phyloP scores from a whole-genome alignment of 2,888 invertebrate genomes.

The Ptychoptera contaminata region DNA sequence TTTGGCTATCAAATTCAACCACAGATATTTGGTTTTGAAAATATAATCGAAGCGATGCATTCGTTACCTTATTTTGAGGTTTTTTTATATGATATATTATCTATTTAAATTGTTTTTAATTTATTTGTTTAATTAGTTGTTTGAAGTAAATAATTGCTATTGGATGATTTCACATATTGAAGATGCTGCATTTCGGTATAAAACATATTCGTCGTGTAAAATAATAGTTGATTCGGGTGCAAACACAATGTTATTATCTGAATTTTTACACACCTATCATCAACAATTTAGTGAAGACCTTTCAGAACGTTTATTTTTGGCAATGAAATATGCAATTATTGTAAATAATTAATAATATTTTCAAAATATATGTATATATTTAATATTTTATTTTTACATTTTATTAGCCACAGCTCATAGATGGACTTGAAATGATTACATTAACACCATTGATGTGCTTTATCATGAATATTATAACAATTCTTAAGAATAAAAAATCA shows the following conservation, averaged over 20 bases:
- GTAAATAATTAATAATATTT: constrained; percentile 12
- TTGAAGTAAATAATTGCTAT: constrained; percentile 19
- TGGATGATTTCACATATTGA: constrained; percentile 28
- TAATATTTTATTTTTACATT: background rate
- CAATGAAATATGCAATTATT: constrained; percentile 28
- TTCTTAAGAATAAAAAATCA: constrained; percentile 18
- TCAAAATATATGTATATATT: background rate
- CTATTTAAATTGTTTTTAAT: background rate
- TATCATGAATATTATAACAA: constrained; percentile 20
- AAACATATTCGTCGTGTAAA: constrained; percentile 25
- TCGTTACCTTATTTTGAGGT: constrained; percentile 28
- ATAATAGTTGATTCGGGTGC: constrained; percentile 14
- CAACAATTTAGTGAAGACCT: constrained; percentile 8
- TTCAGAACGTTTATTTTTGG: constrained; percentile 18
- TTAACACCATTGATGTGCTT: constrained; percentile 23
- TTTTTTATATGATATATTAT: background rate
- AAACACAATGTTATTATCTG: constrained; percentile 11
- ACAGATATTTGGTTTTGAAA: constrained; percentile 22
- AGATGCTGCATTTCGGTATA: constrained; percentile 23
- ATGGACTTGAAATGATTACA: constrained; percentile 17
- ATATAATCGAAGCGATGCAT: constrained; percentile 21
- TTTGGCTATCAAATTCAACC: constrained; percentile 30
- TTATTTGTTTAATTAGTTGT: constrained; percentile 11
- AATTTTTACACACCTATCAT: background rate
- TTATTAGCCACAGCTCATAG: constrained; percentile 16